Evolutionary conservation across 1,140 invertebrate genomes (phyloP), one percentile per base, ranked within the genome.

Genomic region (Holcopasites calliopsidis): DNA sequence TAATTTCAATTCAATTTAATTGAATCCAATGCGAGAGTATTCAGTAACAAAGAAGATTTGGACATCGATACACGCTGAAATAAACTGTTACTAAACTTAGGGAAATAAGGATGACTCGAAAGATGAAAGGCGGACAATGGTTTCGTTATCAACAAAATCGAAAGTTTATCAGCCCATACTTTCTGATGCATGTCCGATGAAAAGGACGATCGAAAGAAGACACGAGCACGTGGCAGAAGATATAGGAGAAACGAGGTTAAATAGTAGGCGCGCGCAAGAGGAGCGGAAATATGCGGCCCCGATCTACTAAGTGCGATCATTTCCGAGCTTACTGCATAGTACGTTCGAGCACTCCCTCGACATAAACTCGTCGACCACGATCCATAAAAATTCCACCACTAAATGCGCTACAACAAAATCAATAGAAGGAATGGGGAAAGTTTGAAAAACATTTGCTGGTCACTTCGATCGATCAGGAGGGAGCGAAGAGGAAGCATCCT

Each of bases 401-500:
- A n/a, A n/a, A n/a, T n/a, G n/a, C n/a, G n/a, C n/a, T n/a, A n/a
- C n/a, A n/a, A n/a, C n/a, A n/a, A n/a, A n/a, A n/a, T n/a, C n/a
- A n/a, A n/a, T n/a, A n/a, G n/a, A n/a, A n/a, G n/a, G n/a, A n/a
- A n/a, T n/a, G n/a, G n/a, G n/a, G n/a, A n/a, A 40, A 5, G 21
- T 28, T 16, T 13, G 21, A 18, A 18, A 42, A 38, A 42, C 21
- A 61, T 26, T n/a, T 42, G 3, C 28, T 3, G 8, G 3, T 10
- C 1, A 26, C 1, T 28, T 1, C 6, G 3, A 26, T 23, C 35
- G 58, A 42, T 26, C 16, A 42, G 10, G 16, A 26, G 7, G 5
- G 35, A 58, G 52, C 26, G 18, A 47, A 68, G 65, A 75, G 54
- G 83, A 83, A n/a, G n/a, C n/a, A n/a, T n/a, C 78, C 82, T 83